Base-by-base conservation (phyloP, 2,113 vertebrate species). In the Oncorhynchus masou region DNA sequence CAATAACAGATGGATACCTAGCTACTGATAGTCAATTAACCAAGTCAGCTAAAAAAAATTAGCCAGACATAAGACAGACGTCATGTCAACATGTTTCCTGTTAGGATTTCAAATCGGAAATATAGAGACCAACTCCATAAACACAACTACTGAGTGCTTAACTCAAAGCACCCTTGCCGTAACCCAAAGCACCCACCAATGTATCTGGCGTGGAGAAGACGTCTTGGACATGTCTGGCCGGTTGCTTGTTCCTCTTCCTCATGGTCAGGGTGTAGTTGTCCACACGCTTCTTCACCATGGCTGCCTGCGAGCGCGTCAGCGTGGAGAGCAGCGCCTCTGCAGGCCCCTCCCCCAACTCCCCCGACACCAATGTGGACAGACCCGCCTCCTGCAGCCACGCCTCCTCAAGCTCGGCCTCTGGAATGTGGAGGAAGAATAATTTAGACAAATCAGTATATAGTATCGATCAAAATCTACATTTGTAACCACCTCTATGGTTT, bases 341-440 rank as follows among this genome's bases (percentile, higher is more conserved):
- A 0, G 84, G 78, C 0, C 93, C 91, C 62, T 93, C 94, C 76
- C 94, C 92, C 66, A 54, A 25, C 0, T 92, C 79, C 25, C 94
- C 95, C 0, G 91, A 96, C 79, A 98, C 93, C 77, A 99, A 66
- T 0, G 94, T 95, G n/a, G 96, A 96, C 13, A 99, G 81, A 16
- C 97, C 97, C 0, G 95, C 97, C 0, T 97, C 96, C 74, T 93
- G 93, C n/a, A 99, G 88, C 97, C 97, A 99, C 74, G 95, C 95
- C 45, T 96, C 97, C 85, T 99, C 96, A 75, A 96, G 86, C 73
- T 98, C 97, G 4, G 95, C 95, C 88, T 98, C 97, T 94, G 72
- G 31, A 19, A 15, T 24, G 45, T 8, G 45, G 45, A 29, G n/a
- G 45, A 24, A 22, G n/a, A 13, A 2, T 45, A 45, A 45, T 45